Base-by-base conservation (phyloP, 2,797 vertebrate genomes). In the Sylvia borin region DNA sequence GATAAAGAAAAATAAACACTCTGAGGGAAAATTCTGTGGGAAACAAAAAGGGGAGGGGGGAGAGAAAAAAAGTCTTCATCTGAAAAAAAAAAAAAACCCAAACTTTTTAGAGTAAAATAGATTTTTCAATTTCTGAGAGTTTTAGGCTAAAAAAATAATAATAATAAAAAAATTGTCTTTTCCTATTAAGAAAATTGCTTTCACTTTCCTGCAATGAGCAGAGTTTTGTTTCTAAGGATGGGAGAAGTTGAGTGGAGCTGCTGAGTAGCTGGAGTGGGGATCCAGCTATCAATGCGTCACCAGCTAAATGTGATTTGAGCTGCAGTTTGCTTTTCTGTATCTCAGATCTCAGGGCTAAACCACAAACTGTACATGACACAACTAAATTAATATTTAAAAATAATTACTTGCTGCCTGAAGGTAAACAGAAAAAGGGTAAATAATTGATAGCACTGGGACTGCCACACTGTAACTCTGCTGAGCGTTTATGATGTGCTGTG, bases 371-470 rank as follows among this genome's bases (percentile, higher is more conserved):
- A 98, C 98, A 98, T 98, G 98, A 98, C 98, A 98, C 98, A 98
- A 98, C 96, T 98, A 96, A 98, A 98, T 99, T 98, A 98, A 99
- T 98, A 98, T 99, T 98, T 99, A 98, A 98, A 98, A 98, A 98
- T 98, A 98, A 98, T 98, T 98, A 98, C 97, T 97, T 97, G 97
- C 97, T 97, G 98, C 98, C 98, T 90, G 96, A 97, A 98, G 98
- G 98, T 97, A 98, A 98, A 98, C 97, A 97, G 97, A 96, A 97
- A 98, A 97, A 96, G 97, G 98, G 97, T 98, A 98, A 98, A 98
- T 98, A 98, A 98, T 98, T 98, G 98, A 98, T 98, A 98, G 98
- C 98, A 96, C 94, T 96, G 97, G 97, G 97, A 97, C 97, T 92
- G 85, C 93, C 81, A 97, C 97, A 96, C 91, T 92, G 98, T 97